Conservation (phyloP, 2,113 vertebrate species). For the Nesogale talazaci region DNA sequence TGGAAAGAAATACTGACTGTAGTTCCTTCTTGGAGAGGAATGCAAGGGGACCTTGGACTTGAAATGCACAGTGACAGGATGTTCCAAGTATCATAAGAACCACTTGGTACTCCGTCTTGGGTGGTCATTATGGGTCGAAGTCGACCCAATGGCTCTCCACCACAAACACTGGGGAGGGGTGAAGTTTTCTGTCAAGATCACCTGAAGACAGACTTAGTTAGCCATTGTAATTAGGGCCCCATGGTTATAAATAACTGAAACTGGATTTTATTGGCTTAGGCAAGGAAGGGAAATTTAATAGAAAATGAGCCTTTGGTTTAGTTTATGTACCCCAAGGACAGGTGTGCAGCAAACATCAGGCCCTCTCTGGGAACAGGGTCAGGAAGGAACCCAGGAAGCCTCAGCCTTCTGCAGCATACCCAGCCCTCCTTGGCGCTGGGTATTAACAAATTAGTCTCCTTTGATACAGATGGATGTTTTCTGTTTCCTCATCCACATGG, state of each 20-base stretch:
- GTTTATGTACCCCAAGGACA: not conserved
- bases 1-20: constrained; percentile 33
- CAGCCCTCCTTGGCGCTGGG: not conserved
- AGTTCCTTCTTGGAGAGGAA: not conserved
- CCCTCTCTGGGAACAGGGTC: not conserved
- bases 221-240: not conserved
- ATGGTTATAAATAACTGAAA: constrained; percentile 17
- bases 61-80: not conserved
- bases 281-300: not conserved
- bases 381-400: not conserved
- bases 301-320: not conserved
- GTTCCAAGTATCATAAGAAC: not conserved
- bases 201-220: not conserved
- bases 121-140: not conserved
- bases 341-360: rapidly evolving
- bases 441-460: too few relatives aligned
- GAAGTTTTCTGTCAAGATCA: too few relatives aligned
- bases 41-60: not conserved
- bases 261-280: not conserved
- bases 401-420: not conserved
- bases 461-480: not conserved
- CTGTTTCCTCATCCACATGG: not conserved
- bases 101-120: not conserved
- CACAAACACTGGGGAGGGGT: not conserved
- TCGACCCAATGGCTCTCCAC: not conserved